A percentile compares a stretch with the other conserved stretches of the same genome.
phyloP scores from a whole-genome alignment of 2,888 invertebrate species.

The Atrina japonica region DNA sequence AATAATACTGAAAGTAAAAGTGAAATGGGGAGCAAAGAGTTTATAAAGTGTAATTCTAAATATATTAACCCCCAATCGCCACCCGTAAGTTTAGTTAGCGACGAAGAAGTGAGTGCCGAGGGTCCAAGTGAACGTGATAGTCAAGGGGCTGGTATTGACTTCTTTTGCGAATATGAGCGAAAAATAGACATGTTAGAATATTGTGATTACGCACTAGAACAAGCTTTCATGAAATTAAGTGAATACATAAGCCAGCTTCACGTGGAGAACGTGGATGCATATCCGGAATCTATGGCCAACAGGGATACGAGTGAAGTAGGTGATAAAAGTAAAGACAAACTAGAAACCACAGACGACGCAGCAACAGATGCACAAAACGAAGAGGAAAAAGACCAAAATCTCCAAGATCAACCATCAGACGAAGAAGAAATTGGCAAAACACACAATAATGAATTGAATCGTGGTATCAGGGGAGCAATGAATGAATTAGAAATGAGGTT shows the following conservation, averaged over 20 bases:
- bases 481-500: slow-evolving; percentile 24
- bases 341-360: not conserved
- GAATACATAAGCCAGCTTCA: slow-evolving; percentile 3
- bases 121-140: not conserved
- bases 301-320: not conserved
- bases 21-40: not conserved
- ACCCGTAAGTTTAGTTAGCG: not conserved
- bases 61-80: slow-evolving; percentile 1
- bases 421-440: not conserved
- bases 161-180: slow-evolving; percentile 22
- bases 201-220: slow-evolving; percentile 29
- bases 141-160: slow-evolving; percentile 13
- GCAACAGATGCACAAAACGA: not conserved
- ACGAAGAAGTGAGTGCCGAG: not conserved
- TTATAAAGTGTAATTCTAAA: not conserved
- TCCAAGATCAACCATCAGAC: too few species aligned
- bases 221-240: slow-evolving; percentile 22
- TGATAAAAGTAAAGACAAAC: not conserved
- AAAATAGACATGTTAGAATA: slow-evolving; percentile 30
- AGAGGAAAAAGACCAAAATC: not conserved
- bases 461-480: slow-evolving; percentile 3
- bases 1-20: too few species aligned
- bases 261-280: not conserved
- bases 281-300: too few species aligned
- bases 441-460: not conserved